Percentiles rank a stretch among this genome's conserved stretches.
These are phyloP conservation scores for Helarctos malayanus DNA, from an alignment of 2,797 vertebrate genomes.

Conservation along the genomic window DNA sequence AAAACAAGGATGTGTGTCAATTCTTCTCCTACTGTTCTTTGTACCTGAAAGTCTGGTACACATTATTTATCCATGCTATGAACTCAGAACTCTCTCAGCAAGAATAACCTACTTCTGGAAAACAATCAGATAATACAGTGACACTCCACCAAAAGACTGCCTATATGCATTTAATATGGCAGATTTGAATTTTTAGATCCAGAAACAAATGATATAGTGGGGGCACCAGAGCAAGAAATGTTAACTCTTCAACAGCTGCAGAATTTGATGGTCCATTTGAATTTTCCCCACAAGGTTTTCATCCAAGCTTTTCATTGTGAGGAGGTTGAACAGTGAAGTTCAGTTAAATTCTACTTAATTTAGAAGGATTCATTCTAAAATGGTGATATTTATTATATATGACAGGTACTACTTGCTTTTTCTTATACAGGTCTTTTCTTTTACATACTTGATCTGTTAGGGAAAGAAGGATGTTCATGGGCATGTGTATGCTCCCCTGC, in stretches of 20 bases:
- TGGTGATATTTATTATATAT: neutral
- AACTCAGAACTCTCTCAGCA: neutral
- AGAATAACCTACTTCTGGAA: conserved; percentile 6
- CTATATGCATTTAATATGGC: neutral
- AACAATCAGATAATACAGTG: conserved; percentile 14
- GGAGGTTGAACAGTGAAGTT: neutral
- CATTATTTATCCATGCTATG: neutral
- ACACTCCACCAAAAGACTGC: neutral
- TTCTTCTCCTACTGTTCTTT: neutral
- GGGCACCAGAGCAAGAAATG: neutral
- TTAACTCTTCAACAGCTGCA: conserved; percentile 33
- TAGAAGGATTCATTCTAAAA: neutral
- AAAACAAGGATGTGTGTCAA: neutral
- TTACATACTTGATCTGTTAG: neutral
- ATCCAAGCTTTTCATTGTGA: neutral
- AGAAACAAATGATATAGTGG: neutral
- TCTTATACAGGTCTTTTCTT: neutral
- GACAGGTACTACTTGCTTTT: neutral
- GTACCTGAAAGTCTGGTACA: neutral
- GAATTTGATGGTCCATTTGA: conserved; percentile 35
- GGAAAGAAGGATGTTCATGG: neutral
- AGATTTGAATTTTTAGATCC: conserved; percentile 19
- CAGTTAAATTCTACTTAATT: conserved; percentile 38
- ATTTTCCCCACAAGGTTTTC: conserved; percentile 31
- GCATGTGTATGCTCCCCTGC: neutral